Evolutionary conservation across 23 tunicate species (phyloP).

Genomic region (Phallusia fumigata): DNA sequence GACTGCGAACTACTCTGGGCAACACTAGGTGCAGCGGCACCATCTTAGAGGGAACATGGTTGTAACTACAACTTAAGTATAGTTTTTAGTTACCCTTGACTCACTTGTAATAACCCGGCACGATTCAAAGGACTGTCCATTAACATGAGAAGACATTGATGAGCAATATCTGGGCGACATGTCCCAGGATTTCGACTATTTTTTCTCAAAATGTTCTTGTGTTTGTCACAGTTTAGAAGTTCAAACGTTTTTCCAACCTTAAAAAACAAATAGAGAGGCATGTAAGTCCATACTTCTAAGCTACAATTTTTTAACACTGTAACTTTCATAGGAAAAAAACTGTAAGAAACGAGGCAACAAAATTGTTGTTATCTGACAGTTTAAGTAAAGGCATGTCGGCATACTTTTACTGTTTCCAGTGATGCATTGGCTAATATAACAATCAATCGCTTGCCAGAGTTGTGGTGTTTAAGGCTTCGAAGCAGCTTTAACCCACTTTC

Average conservation of each 20-base stretch:
- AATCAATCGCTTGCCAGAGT: constrained; percentile 58
- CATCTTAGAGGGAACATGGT: too few species aligned
- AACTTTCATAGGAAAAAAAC: too few species aligned
- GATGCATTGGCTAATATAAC: constrained; percentile 72
- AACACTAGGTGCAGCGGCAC: too few species aligned
- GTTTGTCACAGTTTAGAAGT: constrained; percentile 92
- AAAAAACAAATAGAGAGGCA: too few species aligned
- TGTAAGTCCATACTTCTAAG: too few species aligned
- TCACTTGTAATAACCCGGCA: constrained; percentile 86
- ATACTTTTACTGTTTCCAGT: constrained; percentile 81
- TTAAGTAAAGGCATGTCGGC: neutral
- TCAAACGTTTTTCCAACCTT: constrained; percentile 82
- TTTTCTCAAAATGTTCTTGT: constrained; percentile 73
- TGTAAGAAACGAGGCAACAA: too few species aligned
- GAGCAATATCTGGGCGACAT: constrained; percentile 97
- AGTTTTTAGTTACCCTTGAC: neutral
- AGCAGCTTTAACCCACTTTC: constrained; percentile 30
- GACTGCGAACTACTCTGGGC: too few species aligned
- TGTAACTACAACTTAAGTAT: too few species aligned
- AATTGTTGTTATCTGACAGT: too few species aligned
- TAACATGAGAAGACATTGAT: constrained; percentile 84
- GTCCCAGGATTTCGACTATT: constrained; percentile 80
- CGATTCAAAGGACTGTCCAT: constrained; percentile 97
- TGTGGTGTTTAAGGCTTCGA: constrained; percentile 13
- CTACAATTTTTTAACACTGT: too few species aligned